Base-by-base conservation (phyloP, 1,140 invertebrate species). In the Thaumatotibia leucotreta region DNA sequence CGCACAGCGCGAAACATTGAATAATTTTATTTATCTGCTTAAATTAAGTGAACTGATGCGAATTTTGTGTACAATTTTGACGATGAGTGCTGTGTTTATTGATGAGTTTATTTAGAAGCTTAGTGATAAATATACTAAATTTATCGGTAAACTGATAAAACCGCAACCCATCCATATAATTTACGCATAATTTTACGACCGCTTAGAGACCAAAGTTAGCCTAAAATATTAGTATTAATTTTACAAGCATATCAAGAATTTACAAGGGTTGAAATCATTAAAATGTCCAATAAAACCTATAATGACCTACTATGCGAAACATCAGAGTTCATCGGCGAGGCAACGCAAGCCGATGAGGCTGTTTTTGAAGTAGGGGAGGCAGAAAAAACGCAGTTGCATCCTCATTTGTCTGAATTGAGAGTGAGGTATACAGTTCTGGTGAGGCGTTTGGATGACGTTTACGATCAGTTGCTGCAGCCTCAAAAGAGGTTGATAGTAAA, bases 401-500 rank as follows among this genome's bases (percentile, higher is more conserved):
- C 86, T 1, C 70, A 92, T 4, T 80, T 95, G 3, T 92, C 93
- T 0, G 93, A 93, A 22, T 78, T 96, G 3, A 97, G 97, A 79
- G 91, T 97, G 0, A 94, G 95, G 63, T 99, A 99, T 76, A 95
- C 97, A 2, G 87, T 95, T 11, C 92, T 97, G 0, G 93, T 95
- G 9, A 94, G 96, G 65, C 94, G 94, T 68, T 79, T 99, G 8
- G 95, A 97, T 77, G 88, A 94, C 68, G 96, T 96, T 65, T 97
- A 98, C 76, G 97, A 98, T 81, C 97, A 97, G 91, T 93, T 98
- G 64, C 92, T 98, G 24, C 98, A 99, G 80, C 97, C 98, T 0
- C 98, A 99, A 86, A 99, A 99, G 83, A 91, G 97, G 45, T 78
- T 95, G 27, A 89, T 98, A 2, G 92, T 99, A 0, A 94, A 94